Base-by-base conservation (phyloP, 2,797 vertebrate species). In the Sebastes itinus region DNA sequence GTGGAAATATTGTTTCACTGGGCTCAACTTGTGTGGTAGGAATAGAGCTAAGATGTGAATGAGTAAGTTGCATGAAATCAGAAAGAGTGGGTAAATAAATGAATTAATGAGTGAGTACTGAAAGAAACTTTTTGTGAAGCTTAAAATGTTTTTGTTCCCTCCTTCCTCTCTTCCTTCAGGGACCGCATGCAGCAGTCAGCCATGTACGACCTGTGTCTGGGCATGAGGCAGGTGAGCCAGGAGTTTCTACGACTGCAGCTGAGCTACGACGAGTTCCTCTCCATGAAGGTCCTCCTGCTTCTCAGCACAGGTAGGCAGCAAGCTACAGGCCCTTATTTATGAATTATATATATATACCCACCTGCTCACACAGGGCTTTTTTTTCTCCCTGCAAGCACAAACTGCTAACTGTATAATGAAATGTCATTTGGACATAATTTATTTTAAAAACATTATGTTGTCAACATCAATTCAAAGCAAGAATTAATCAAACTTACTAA, bases 121-220 rank as follows among this genome's bases (percentile, higher is more conserved):
- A 66, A 23, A 60, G 23, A 6, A 77, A 73, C 25, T 33, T 69
- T 33, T 68, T 62, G 8, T 72, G 13, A 75, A 20, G 35, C 42
- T 69, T 13, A 22, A 58, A 32, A 8, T 64, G 25, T 81, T 54
- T 7, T 28, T 72, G 27, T 64, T 22, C 7, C 32, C 10, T 55
- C 62, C 25, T 32, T 75, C 64, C 86, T 59, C 12, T 25, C 71
- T 76, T 54, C 67, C 85, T 55, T 23, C 94, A 99, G 99, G 93
- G 98, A 99, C 56, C 97, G 98, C 85, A 99, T 99, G 98, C 97
- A 97, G 84, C 97, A 97, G 94, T 99, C 99, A 11, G 98, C 98
- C 78, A 99, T 99, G 99, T 99, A 99, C 32, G 98, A 99, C 68
- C 95, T 99, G 88, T 99, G 99, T 94, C 95, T 98, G 94, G 97